phyloP scores from a whole-genome alignment of 2,113 vertebrate genomes.

The Urocitellus parryii region DNA sequence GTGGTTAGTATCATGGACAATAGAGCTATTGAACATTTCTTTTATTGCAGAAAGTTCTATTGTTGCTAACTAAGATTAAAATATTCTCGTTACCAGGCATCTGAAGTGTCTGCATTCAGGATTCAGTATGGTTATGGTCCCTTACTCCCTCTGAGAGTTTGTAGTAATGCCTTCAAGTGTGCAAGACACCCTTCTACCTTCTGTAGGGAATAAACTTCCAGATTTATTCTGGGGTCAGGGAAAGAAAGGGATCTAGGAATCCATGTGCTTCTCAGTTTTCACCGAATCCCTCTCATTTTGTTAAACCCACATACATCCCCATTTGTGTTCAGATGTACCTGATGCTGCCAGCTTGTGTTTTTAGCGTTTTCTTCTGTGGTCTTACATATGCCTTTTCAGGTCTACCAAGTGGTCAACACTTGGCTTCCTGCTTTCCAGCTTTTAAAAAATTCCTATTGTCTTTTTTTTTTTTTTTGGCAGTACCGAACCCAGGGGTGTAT shows the following conservation, averaged over 20 bases:
- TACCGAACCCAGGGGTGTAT: no score
- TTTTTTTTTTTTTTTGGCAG: background rate
- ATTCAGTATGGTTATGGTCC: background rate
- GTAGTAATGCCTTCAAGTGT: background rate
- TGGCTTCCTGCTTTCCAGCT: background rate
- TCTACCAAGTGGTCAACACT: background rate
- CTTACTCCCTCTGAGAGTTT: background rate
- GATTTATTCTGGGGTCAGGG: background rate
- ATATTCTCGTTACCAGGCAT: background rate
- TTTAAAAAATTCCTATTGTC: background rate
- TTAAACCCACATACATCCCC: background rate
- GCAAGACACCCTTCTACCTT: background rate
- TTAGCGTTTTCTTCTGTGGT: background rate
- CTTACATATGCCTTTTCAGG: background rate
- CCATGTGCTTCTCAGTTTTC: background rate
- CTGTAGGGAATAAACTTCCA: background rate
- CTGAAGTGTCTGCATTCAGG: background rate
- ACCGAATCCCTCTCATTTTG: background rate
- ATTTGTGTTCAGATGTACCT: background rate
- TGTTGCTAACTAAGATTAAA: background rate
- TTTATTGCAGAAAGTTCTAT: background rate
- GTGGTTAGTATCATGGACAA: background rate
- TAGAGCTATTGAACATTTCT: background rate
- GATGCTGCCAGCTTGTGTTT: background rate
- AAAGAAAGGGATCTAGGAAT: background rate